These are phyloP conservation scores for Dryobates pubescens DNA, from an alignment of 2,797 vertebrate species.

Conservation along the genomic window DNA sequence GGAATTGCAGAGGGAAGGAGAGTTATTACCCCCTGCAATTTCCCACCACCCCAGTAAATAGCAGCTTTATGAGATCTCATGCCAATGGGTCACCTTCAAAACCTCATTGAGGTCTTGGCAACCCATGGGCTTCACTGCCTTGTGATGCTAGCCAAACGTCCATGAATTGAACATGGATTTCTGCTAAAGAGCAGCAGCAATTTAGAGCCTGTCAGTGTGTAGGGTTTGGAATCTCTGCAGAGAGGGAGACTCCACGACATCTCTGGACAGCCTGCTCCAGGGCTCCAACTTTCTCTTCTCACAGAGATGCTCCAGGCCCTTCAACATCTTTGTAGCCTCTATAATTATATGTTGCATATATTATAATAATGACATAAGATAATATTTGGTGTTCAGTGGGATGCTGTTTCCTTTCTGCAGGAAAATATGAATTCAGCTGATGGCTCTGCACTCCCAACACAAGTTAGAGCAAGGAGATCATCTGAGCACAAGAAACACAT, in stretches of 20 bases:
- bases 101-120: neutral
- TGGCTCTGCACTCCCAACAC: neutral
- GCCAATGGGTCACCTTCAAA: neutral
- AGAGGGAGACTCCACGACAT: no score
- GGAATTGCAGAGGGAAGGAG: neutral
- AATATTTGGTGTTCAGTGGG: neutral
- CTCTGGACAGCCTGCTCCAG: no score
- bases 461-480: conserved; percentile 16
- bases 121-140: neutral
- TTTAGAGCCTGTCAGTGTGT: fast-evolving
- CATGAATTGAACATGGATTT: fast-evolving
- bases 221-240: neutral
- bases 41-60: neutral
- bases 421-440: neutral
- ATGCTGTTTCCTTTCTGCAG: neutral
- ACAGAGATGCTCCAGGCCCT: no score
- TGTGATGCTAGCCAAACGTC: fast-evolving
- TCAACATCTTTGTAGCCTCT: no score
- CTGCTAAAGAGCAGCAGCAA: fast-evolving
- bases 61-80: neutral
- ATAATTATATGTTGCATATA: neutral
- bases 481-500: fast-evolving
- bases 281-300: no score
- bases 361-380: neutral
- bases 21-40: conserved; percentile 13